A percentile compares a stretch with the other conserved stretches of the same genome.
Evolutionary conservation across 1,140 invertebrate genomes (phyloP).

Genomic region (Panonychus citri): DNA sequence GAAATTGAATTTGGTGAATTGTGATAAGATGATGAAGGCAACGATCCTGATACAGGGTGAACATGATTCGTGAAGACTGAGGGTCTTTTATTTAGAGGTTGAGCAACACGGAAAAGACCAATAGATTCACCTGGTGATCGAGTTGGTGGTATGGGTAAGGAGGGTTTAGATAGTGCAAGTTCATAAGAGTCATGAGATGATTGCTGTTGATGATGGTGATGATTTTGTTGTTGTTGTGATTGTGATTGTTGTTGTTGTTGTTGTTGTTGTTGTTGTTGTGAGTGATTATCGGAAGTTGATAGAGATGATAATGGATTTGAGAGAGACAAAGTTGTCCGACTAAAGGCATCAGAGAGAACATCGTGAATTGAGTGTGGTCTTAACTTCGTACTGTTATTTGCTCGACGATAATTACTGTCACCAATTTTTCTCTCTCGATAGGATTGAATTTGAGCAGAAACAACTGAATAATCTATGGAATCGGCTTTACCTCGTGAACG

Average conservation of each 20-base stretch:
- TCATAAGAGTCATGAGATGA: neutral
- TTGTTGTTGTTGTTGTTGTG: neutral
- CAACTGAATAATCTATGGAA: constrained; percentile 17
- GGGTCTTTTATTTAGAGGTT: neutral
- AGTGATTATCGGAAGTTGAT: constrained; percentile 3
- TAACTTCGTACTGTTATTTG: neutral
- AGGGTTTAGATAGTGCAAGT: neutral
- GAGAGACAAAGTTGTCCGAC: neutral
- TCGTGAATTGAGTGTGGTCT: constrained; percentile 1
- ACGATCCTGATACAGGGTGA: neutral
- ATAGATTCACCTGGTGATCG: neutral
- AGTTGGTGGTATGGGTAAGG: neutral
- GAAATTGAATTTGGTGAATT: neutral
- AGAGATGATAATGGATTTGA: constrained; percentile 4
- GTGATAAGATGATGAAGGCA: neutral
- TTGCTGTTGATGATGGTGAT: neutral
- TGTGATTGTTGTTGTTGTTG: neutral
- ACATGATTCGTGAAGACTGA: neutral
- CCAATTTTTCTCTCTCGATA: constrained; percentile 10
- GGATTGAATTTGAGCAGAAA: constrained; percentile 13
- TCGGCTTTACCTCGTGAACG: neutral
- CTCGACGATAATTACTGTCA: constrained; percentile 16
- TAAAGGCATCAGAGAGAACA: constrained; percentile 4
- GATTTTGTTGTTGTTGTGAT: no score
- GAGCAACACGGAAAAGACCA: neutral